These are phyloP conservation scores for Lycocerus yunnanus DNA, from an alignment of 2,888 invertebrate genomes.

Conservation along the genomic window DNA sequence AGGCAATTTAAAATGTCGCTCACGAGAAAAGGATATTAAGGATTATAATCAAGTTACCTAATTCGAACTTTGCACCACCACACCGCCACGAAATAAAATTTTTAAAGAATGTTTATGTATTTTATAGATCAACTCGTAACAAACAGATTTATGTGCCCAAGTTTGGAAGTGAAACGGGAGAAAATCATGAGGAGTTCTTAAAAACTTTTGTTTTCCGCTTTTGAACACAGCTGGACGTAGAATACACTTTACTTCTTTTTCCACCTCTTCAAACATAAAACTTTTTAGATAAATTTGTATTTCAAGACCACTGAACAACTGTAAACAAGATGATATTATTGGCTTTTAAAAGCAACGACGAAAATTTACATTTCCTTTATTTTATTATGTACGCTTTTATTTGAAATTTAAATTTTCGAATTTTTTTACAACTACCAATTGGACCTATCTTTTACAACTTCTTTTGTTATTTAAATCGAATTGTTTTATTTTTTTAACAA, in stretches of 20 bases:
- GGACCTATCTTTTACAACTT: neutral
- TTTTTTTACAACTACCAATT: neutral
- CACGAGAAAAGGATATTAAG: conserved; percentile 10
- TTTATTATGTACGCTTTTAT: neutral
- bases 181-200: conserved; percentile 36
- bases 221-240: conserved; percentile 36
- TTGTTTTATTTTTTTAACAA: neutral
- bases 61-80: neutral
- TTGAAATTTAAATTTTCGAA: neutral
- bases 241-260: conserved; percentile 32
- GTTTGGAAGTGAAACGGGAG: conserved; percentile 25
- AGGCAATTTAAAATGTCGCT: conserved; percentile 11
- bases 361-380: conserved; percentile 1
- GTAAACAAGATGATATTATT: conserved; percentile 30
- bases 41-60: neutral
- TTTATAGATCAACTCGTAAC: conserved; percentile 10
- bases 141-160: conserved; percentile 29
- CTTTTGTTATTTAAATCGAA: neutral
- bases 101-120: conserved; percentile 8
- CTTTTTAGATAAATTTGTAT: conserved; percentile 37
- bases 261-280: conserved; percentile 38
- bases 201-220: conserved; percentile 37
- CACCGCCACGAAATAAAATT: neutral
- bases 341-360: conserved; percentile 19
- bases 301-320: conserved; percentile 33